A percentile compares a stretch with the other conserved stretches of the same genome.
phyloP scores from a whole-genome alignment of 1,140 invertebrate genomes.

The Temnothorax longispinosus region DNA sequence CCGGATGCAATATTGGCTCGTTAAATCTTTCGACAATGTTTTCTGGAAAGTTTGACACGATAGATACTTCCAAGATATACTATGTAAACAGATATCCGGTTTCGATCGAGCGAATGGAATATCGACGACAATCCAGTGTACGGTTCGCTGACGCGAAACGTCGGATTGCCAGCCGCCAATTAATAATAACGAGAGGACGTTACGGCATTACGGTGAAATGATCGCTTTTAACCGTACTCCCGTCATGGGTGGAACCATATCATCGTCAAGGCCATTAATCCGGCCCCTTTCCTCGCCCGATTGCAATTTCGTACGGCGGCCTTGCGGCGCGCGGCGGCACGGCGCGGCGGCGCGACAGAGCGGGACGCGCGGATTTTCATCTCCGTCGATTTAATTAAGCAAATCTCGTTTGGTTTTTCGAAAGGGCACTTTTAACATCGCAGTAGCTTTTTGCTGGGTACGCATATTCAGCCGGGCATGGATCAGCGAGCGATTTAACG shows the following conservation, averaged over 20 bases:
- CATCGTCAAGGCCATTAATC: constrained; percentile 70
- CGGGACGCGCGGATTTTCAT: constrained; percentile 42
- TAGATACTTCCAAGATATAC: not conserved
- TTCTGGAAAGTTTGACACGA: not conserved
- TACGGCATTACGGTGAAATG: constrained; percentile 79
- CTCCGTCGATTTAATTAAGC: constrained; percentile 70
- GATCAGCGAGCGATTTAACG: constrained; percentile 51
- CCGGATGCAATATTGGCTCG: not conserved
- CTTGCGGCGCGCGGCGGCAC: constrained; percentile 26
- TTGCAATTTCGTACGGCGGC: constrained; percentile 68
- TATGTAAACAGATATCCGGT: not conserved
- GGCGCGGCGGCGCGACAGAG: constrained; percentile 18
- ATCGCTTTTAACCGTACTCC: constrained; percentile 76
- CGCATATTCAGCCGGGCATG: constrained; percentile 32
- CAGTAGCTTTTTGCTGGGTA: constrained; percentile 39
- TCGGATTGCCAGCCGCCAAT: constrained; percentile 73
- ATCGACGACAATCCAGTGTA: constrained; percentile 8
- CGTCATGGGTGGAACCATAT: constrained; percentile 60
- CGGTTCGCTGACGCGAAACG: constrained; percentile 52
- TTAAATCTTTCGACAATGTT: not conserved
- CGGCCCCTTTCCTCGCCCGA: constrained; percentile 66
- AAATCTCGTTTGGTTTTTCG: constrained; percentile 67
- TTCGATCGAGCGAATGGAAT: not conserved
- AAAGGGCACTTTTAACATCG: constrained; percentile 55
- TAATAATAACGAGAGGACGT: constrained; percentile 80